Percentiles rank a stretch among this genome's conserved stretches.
Evolutionary conservation across 1,140 invertebrate species (phyloP).

Genomic region (Bombus vancouverensis): DNA sequence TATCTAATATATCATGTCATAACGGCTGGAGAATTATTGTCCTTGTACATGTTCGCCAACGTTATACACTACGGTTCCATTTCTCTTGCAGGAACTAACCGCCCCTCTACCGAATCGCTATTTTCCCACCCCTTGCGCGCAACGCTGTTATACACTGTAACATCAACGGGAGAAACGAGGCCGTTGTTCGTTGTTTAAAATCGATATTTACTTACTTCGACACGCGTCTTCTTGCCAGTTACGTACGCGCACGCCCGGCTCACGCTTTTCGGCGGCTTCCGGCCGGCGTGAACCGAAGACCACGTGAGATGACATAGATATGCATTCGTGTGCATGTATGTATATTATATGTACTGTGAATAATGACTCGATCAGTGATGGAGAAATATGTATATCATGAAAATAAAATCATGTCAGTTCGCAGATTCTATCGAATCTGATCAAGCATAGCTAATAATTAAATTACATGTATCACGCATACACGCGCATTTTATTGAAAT

Average conservation of each 20-base stretch:
- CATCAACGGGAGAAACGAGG: not conserved
- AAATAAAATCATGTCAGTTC: too few relatives aligned
- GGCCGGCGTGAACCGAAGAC: too few relatives aligned
- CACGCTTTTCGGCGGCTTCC: not conserved
- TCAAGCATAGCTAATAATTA: too few relatives aligned
- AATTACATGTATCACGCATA: too few relatives aligned
- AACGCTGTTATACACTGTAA: too few relatives aligned
- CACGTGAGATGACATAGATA: not conserved
- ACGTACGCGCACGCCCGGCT: not conserved
- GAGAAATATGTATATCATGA: too few relatives aligned
- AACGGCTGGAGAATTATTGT: conserved; percentile 46
- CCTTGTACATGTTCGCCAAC: conserved; percentile 8
- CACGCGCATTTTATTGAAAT: too few relatives aligned
- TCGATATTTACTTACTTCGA: conserved; percentile 9
- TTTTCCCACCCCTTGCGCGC: not conserved
- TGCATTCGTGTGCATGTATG: too few relatives aligned
- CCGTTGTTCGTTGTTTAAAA: not conserved
- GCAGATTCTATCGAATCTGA: too few relatives aligned
- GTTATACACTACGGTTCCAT: not conserved
- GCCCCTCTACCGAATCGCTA: not conserved
- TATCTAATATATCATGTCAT: conserved; percentile 64
- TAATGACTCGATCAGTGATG: not conserved
- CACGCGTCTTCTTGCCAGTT: not conserved
- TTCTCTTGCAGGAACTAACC: not conserved
- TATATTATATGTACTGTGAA: too few relatives aligned